These are phyloP conservation scores for Camelus dromedarius DNA, from an alignment of 2,113 vertebrate species.

Conservation along the genomic window DNA sequence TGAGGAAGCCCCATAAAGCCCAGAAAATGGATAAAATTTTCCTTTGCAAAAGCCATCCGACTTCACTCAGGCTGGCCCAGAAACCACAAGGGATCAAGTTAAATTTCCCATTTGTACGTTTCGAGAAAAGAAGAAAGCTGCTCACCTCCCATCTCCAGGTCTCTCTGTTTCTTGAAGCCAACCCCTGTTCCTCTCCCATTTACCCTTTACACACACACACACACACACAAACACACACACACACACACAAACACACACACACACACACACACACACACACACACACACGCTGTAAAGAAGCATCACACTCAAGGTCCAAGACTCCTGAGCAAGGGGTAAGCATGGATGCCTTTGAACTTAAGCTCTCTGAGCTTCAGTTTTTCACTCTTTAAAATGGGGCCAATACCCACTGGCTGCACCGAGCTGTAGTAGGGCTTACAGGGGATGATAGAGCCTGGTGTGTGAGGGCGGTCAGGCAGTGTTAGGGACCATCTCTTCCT, in stretches of 20 bases:
- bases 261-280: not conserved
- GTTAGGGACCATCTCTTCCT: not conserved
- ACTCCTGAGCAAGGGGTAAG: not conserved
- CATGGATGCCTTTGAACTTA: not conserved
- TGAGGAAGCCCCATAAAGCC: conserved; percentile 79
- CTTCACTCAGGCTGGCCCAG: conserved; percentile 75
- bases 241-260: not conserved
- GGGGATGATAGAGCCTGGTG: not conserved
- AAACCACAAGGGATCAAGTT: conserved; percentile 79
- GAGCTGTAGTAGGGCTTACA: not conserved
- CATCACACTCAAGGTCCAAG: not conserved
- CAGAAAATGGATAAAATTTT: conserved; percentile 82
- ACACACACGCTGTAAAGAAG: not conserved
- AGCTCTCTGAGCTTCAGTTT: not conserved
- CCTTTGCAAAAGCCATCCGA: conserved; percentile 75
- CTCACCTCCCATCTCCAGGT: not conserved
- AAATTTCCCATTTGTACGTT: conserved; percentile 77
- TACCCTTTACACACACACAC: not conserved
- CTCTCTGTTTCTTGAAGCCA: not conserved
- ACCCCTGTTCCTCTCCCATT: not conserved
- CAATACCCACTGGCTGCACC: too few relatives aligned
- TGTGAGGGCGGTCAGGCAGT: not conserved
- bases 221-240: not conserved
- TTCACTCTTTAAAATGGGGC: not conserved
- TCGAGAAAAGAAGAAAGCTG: conserved; percentile 54